Evolutionary conservation across 1,140 invertebrate genomes (phyloP).

Genomic region (Melitaea cinxia): DNA sequence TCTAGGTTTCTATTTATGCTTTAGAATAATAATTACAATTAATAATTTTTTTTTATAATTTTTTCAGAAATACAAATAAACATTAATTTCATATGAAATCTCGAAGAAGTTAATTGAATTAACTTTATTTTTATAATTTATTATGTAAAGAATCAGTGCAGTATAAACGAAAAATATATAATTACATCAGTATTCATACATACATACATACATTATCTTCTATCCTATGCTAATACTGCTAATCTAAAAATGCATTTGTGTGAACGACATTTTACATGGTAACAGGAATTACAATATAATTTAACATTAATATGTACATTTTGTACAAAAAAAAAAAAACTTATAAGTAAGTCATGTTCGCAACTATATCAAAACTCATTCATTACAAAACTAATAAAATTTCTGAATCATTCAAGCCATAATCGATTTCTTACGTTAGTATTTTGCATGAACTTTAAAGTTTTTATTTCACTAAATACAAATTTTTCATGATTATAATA

Average conservation of each 20-base stretch:
- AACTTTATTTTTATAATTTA: background rate
- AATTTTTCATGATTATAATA: too few relatives aligned
- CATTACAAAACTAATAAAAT: background rate
- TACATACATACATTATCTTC: slow-evolving; percentile 6
- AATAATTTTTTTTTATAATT: too few relatives aligned
- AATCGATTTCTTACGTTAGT: too few relatives aligned
- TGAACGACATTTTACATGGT: slow-evolving; percentile 42
- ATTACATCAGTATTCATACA: background rate
- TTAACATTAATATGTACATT: slow-evolving; percentile 39
- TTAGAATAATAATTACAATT: too few relatives aligned
- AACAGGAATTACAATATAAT: slow-evolving; percentile 33
- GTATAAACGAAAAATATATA: background rate
- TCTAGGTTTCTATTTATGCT: too few relatives aligned
- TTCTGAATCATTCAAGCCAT: too few relatives aligned
- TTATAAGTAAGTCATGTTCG: slow-evolving; percentile 23
- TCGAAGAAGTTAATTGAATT: too few relatives aligned
- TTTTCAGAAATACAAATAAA: too few relatives aligned
- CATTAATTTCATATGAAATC: too few relatives aligned
- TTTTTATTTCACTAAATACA: too few relatives aligned
- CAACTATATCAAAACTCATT: background rate
- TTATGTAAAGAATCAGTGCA: background rate
- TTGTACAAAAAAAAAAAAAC: slow-evolving; percentile 38
- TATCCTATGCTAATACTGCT: slow-evolving; percentile 41
- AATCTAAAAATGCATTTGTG: slow-evolving; percentile 49
- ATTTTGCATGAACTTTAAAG: too few relatives aligned